These are phyloP conservation scores for Anoplius nigerrimus DNA, from an alignment of 2,888 invertebrate species.

Conservation along the genomic window DNA sequence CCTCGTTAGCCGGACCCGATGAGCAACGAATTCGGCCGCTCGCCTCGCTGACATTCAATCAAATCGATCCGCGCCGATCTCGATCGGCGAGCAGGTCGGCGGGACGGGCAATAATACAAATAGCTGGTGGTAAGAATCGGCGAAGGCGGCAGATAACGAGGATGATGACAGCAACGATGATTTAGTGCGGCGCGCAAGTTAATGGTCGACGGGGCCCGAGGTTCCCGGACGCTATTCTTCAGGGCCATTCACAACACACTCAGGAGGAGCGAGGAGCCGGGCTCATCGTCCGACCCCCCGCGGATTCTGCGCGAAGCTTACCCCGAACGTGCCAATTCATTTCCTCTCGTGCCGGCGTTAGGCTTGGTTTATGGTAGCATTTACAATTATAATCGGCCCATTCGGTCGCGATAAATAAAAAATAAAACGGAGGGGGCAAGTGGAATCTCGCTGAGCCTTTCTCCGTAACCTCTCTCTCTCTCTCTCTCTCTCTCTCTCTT, in stretches of 20 bases:
- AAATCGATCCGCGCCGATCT: too few relatives aligned
- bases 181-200: slow-evolving; percentile 69
- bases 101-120: slow-evolving; percentile 42
- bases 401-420: slow-evolving; percentile 41
- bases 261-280: slow-evolving; percentile 56
- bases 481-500: neutral
- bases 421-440: slow-evolving; percentile 22
- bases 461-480: neutral
- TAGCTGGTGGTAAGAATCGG: slow-evolving; percentile 57
- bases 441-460: slow-evolving; percentile 5
- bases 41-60: too few relatives aligned
- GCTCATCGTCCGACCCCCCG: slow-evolving; percentile 57
- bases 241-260: slow-evolving; percentile 66
- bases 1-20: too few relatives aligned
- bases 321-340: slow-evolving; percentile 63
- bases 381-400: slow-evolving; percentile 70
- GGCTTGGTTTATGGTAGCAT: slow-evolving; percentile 69
- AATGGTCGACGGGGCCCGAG: slow-evolving; percentile 62
- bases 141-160: slow-evolving; percentile 71
- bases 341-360: slow-evolving; percentile 51
- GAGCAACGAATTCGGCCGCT: too few relatives aligned
- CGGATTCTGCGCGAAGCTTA: slow-evolving; percentile 51
- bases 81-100: too few relatives aligned
- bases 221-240: slow-evolving; percentile 66
- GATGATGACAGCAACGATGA: slow-evolving; percentile 74